Percentiles rank a stretch among this genome's conserved stretches.
Evolutionary conservation across 2,797 vertebrate species (phyloP).

Genomic region (Salarias fasciatus): DNA sequence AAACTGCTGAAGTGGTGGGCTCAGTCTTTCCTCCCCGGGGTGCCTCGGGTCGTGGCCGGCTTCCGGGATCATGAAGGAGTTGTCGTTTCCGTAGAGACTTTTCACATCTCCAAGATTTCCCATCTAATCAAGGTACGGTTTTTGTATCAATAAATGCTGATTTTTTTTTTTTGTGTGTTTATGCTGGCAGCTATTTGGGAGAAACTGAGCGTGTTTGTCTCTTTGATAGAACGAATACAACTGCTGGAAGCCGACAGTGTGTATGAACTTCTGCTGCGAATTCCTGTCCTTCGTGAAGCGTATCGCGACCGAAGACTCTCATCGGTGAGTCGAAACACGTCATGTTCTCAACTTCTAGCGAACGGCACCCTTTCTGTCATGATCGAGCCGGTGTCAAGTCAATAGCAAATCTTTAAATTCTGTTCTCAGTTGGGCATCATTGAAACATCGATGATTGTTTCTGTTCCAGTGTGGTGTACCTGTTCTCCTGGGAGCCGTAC

Average conservation of each 20-base stretch:
- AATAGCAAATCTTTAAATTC: too few species aligned
- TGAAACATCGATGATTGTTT: too few species aligned
- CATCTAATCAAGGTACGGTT: constrained; percentile 87
- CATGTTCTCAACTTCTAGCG: too few species aligned
- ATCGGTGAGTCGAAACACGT: constrained; percentile 83
- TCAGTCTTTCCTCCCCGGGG: constrained; percentile 88
- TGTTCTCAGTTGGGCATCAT: too few species aligned
- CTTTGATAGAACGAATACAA: constrained; percentile 83
- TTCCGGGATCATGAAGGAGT: constrained; percentile 88
- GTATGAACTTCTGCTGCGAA: constrained; percentile 92
- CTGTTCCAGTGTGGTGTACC: constrained; percentile 84
- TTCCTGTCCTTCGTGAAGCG: constrained; percentile 87
- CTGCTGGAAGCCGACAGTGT: constrained; percentile 93
- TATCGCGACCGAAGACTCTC: constrained; percentile 84
- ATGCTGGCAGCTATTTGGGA: too few species aligned
- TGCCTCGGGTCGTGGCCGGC: constrained; percentile 89
- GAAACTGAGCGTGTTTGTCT: neutral
- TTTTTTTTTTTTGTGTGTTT: too few species aligned
- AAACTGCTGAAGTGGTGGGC: constrained; percentile 90
- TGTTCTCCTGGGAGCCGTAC: constrained; percentile 88
- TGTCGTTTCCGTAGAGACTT: constrained; percentile 86
- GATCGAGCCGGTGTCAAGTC: too few species aligned
- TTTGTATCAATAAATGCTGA: too few species aligned
- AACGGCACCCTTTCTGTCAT: too few species aligned
- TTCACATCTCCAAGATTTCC: constrained; percentile 89